Evolutionary conservation across 2,888 invertebrate species (phyloP).

Genomic region (Conomelus anceps): DNA sequence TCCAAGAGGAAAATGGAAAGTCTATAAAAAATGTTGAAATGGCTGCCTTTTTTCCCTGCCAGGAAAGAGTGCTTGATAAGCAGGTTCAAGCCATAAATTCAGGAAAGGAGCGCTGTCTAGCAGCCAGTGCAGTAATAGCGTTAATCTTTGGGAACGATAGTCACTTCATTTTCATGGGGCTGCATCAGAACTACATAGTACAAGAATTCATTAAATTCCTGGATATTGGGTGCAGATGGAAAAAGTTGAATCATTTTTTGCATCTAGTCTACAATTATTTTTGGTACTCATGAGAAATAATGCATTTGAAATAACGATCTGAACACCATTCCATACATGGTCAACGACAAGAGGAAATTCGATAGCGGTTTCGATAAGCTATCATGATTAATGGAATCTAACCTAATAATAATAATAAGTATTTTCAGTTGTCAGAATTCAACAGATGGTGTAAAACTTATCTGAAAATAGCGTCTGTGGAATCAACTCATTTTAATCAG

Average conservation of each 20-base stretch:
- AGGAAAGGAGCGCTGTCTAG: neutral
- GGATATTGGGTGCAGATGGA: neutral
- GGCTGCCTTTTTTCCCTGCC: neutral
- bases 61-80: neutral
- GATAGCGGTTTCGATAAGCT: no score
- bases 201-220: neutral
- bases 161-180: neutral
- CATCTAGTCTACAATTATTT: no score
- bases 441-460: neutral
- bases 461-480: neutral
- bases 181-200: neutral
- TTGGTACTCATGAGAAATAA: no score
- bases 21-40: neutral
- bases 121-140: neutral
- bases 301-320: no score
- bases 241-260: no score
- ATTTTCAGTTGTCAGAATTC: neutral
- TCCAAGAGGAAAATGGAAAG: neutral
- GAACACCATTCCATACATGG: no score
- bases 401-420: no score
- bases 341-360: no score
- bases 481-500: neutral
- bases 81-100: neutral
- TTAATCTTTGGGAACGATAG: neutral
- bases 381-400: no score